Base-by-base conservation (phyloP, 2,113 vertebrate species). In the Oreochromis tanganicae region DNA sequence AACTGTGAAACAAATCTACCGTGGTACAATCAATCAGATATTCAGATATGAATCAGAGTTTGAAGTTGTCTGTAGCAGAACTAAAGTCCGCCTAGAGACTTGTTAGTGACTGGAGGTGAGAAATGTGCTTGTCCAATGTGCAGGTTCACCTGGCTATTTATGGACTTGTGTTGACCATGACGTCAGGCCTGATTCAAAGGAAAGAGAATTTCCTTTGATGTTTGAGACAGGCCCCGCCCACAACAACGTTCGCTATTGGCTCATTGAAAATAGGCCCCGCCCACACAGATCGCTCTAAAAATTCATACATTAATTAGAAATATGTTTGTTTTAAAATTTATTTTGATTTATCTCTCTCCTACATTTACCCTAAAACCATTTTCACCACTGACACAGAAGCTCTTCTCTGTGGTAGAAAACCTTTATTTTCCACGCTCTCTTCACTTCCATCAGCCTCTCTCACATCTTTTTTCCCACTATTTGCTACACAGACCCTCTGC, bases 381-480 rank as follows among this genome's bases (percentile, higher is more conserved):
- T 61, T 17, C 56, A 34, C 9, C 9, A 9, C 29, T 19, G 16
- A 34, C 29, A 34, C 8, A 34, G 5, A 61, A 61, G 29, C 57
- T 34, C 27, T 61, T 61, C 14, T 34, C 29, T 61, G 29, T 34
- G 29, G 3, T 63, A 61, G 16, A 34, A 59, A 0, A 59, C 27
- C 27, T 59, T 0, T 17, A 0, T 17, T 32, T 32, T 61, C 57
- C 9, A 61, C 3, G 8, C 27, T 61, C 57, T 61, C 3, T 61
- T 32, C 56, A 59, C 56, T 5, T 16, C 7, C 56, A 59, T 32
- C 14, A 59, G 27, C 56, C 14, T 27, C 0, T 59, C 56, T 59
- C 56, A 32, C 13, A 59, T 59, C 56, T 32, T 59, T 59, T 2
- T 0, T 14, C 24, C 24, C 13, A 57, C 56, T 57, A 29, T 59